phyloP scores from a whole-genome alignment of 2,888 invertebrate genomes.

The Amorpha juglandis region DNA sequence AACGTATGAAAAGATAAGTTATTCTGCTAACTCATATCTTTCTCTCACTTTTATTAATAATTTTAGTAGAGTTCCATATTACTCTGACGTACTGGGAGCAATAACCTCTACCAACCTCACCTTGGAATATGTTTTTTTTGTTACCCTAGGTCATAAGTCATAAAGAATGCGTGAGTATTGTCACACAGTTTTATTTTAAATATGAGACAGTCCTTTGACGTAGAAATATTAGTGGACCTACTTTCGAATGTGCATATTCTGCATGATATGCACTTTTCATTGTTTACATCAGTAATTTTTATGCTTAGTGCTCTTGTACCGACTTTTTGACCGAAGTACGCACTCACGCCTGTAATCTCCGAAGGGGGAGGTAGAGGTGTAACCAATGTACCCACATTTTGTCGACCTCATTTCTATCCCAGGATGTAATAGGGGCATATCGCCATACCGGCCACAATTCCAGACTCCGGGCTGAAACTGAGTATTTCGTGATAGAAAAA shows the following conservation, averaged over 20 bases:
- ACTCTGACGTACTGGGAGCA: background rate
- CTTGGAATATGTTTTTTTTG: background rate
- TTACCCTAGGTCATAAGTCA: background rate
- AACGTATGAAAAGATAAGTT: no score
- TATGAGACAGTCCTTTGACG: background rate
- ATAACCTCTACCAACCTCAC: background rate
- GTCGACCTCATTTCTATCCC: no score
- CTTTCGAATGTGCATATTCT: background rate
- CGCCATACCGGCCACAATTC: no score
- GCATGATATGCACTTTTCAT: constrained; percentile 11
- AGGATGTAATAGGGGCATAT: no score
- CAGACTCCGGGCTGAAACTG: no score
- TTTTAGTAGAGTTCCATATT: background rate
- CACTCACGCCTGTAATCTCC: no score
- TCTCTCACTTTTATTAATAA: background rate
- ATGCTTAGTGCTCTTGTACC: background rate
- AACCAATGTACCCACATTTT: no score
- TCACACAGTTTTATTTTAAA: background rate
- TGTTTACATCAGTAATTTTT: background rate
- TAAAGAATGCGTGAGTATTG: background rate
- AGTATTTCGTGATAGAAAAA: no score
- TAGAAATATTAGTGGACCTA: background rate
- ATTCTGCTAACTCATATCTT: no score
- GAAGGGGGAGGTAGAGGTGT: no score
- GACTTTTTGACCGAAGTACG: background rate